Percentiles rank a stretch among this genome's conserved stretches.
phyloP scores from a whole-genome alignment of 2,113 vertebrate genomes.

The Isurus oxyrinchus region DNA sequence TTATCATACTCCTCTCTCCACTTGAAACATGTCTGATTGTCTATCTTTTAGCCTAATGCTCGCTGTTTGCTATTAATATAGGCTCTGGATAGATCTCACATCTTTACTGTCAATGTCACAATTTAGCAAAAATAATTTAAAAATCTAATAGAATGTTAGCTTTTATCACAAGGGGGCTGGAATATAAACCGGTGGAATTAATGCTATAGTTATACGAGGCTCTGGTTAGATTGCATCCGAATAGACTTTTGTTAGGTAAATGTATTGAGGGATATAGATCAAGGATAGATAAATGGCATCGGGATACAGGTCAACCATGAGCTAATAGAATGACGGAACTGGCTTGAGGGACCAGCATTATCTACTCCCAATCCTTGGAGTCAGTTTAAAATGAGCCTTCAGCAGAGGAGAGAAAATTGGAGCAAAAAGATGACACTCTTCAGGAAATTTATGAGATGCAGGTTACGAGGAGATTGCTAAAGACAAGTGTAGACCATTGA shows the following conservation, averaged over 20 bases:
- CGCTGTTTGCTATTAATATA: too few relatives aligned
- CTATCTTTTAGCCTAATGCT: too few relatives aligned
- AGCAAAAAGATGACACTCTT: neutral
- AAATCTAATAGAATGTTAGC: neutral
- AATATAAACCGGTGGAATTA: neutral
- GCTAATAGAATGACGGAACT: neutral
- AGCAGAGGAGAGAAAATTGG: neutral
- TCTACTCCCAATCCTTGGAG: neutral
- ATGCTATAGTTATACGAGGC: neutral
- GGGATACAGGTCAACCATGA: neutral
- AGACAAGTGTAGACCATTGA: neutral
- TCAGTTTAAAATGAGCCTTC: neutral
- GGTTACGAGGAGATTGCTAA: neutral
- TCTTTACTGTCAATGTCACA: too few relatives aligned
- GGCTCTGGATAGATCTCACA: too few relatives aligned
- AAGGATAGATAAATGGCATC: neutral
- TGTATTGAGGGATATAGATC: neutral
- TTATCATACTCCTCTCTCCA: too few relatives aligned
- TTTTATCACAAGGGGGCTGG: neutral
- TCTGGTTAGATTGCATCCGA: neutral
- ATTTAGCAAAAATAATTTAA: neutral
- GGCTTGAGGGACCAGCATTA: neutral
- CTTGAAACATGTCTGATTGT: too few relatives aligned
- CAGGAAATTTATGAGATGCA: neutral
- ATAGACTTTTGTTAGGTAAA: neutral